A percentile compares a stretch with the other conserved stretches of the same genome.
These are phyloP conservation scores for Homarus americanus DNA, from an alignment of 1,140 invertebrate genomes.

Conservation along the genomic window DNA sequence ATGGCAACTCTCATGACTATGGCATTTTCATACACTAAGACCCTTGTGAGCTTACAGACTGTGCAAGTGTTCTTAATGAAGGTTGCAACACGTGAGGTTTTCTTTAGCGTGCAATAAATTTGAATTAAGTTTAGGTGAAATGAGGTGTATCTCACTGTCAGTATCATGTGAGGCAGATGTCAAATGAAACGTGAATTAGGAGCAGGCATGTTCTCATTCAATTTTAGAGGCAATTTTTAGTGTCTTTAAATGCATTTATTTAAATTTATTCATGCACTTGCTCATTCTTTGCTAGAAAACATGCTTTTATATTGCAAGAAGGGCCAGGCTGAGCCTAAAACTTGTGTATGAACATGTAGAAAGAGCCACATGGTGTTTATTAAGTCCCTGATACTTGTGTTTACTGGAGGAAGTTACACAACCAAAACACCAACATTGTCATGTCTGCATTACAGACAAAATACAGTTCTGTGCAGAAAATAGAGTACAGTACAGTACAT, in stretches of 20 bases:
- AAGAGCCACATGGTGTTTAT: too few relatives aligned
- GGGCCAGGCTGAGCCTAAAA: neutral
- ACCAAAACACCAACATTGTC: too few relatives aligned
- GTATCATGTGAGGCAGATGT: neutral
- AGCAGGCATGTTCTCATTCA: neutral
- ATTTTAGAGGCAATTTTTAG: neutral
- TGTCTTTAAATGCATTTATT: neutral
- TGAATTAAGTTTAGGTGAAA: too few relatives aligned
- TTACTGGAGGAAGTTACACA: too few relatives aligned
- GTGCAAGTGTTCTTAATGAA: neutral
- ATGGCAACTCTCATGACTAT: neutral
- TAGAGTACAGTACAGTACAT: too few relatives aligned
- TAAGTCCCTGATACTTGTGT: too few relatives aligned
- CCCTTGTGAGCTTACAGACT: neutral
- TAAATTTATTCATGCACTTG: neutral
- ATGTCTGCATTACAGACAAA: too few relatives aligned
- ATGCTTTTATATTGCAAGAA: neutral
- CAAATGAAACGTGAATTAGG: neutral
- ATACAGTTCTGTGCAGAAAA: too few relatives aligned
- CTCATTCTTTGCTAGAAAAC: neutral
- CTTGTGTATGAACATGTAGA: too few relatives aligned
- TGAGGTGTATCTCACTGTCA: too few relatives aligned
- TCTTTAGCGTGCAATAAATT: neutral
- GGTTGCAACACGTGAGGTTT: neutral
- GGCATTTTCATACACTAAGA: neutral